Evolutionary conservation across 2,113 vertebrate species (phyloP).

Genomic region (Falco punctatus): DNA sequence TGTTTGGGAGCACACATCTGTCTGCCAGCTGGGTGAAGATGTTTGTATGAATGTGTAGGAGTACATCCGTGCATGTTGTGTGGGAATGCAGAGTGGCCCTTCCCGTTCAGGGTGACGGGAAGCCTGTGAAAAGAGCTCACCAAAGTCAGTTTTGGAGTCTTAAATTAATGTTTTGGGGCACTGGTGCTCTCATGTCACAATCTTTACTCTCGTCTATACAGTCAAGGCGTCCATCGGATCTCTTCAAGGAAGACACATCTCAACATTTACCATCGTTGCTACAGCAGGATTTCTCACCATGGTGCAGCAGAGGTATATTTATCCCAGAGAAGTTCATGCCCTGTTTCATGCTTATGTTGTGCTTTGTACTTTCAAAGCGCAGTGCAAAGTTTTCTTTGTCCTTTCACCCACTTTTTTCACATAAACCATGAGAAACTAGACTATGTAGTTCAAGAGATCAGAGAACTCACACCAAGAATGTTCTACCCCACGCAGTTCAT

Average conservation of each 20-base stretch:
- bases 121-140: not conserved
- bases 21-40: conserved; percentile 21
- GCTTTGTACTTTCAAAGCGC: not conserved
- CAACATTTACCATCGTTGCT: not conserved
- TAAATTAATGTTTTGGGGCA: not conserved
- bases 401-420: not conserved
- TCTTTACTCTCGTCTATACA: not conserved
- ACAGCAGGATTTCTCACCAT: not conserved
- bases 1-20: not conserved
- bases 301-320: not conserved
- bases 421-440: not conserved
- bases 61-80: not conserved
- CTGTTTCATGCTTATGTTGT: not conserved
- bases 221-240: not conserved
- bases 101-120: not conserved
- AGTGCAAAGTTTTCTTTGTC: not conserved
- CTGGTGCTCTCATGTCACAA: not conserved
- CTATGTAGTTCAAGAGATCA: conserved; percentile 1
- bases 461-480: not conserved
- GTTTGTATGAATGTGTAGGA: not conserved
- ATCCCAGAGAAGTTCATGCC: not conserved
- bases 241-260: not conserved
- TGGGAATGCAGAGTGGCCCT: not conserved
- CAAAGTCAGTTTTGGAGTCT: not conserved
- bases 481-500: not conserved